Percentiles rank a stretch among this genome's conserved stretches.
Conservation (phyloP, 2,888 invertebrate genomes). For the Hypena proboscidalis region DNA sequence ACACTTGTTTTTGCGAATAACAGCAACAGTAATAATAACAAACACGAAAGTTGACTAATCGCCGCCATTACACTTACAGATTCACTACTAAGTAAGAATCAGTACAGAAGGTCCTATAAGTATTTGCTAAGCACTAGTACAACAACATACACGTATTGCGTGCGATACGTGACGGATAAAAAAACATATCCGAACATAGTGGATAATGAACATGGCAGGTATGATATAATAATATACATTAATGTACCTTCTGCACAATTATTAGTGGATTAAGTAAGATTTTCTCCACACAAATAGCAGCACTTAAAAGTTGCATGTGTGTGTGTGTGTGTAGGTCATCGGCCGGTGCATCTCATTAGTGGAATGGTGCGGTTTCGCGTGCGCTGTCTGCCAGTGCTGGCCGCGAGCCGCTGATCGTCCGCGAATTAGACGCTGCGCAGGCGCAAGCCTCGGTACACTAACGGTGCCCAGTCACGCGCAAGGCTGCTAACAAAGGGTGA, state of each 20-base stretch:
- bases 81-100: too few relatives aligned
- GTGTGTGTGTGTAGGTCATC: conserved; percentile 16
- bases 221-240: too few relatives aligned
- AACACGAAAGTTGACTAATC: conserved; percentile 23
- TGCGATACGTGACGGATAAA: too few relatives aligned
- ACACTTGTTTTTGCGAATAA: conserved; percentile 25
- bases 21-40: too few relatives aligned
- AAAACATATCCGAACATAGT: too few relatives aligned
- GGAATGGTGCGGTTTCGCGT: conserved; percentile 31
- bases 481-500: conserved; percentile 15
- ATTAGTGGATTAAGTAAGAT: too few relatives aligned
- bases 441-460: conserved; percentile 13
- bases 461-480: conserved; percentile 13
- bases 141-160: too few relatives aligned
- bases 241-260: too few relatives aligned
- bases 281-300: background rate
- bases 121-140: too few relatives aligned
- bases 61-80: conserved; percentile 11
- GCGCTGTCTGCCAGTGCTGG: too few relatives aligned
- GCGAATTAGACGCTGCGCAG: conserved; percentile 29
- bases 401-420: conserved; percentile 31
- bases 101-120: too few relatives aligned
- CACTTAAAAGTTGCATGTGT: background rate
- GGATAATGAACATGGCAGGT: too few relatives aligned
- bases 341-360: conserved; percentile 37